Percentiles rank a stretch among this genome's conserved stretches.
These are phyloP conservation scores for Procapra przewalskii DNA, from an alignment of 2,113 vertebrate genomes.

Conservation along the genomic window DNA sequence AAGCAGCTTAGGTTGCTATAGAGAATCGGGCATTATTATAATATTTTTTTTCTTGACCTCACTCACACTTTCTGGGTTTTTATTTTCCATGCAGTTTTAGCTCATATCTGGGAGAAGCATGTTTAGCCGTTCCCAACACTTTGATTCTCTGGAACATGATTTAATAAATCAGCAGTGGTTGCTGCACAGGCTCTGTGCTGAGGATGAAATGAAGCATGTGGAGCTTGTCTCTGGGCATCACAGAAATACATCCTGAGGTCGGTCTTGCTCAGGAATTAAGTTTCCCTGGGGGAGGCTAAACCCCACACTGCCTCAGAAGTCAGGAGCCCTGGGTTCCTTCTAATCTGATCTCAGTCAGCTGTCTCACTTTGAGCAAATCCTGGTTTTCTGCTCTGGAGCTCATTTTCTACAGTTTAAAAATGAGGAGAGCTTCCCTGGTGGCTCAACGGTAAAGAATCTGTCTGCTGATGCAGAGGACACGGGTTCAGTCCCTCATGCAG, in stretches of 20 bases:
- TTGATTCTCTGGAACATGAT: not conserved
- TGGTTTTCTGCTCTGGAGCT: not conserved
- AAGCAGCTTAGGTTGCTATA: not conserved
- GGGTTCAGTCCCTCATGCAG: not conserved
- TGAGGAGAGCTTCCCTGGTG: not conserved
- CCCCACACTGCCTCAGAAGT: not conserved
- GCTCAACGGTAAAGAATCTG: not conserved
- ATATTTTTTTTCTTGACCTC: not conserved
- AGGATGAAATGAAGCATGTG: not conserved
- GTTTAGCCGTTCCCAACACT: not conserved
- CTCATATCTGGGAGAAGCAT: not conserved
- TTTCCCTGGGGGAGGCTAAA: not conserved
- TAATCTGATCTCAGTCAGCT: not conserved
- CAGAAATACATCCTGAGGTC: not conserved
- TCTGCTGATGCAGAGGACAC: not conserved
- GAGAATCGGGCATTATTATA: not conserved
- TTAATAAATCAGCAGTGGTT: not conserved
- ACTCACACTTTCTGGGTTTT: not conserved
- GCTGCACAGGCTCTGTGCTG: not conserved
- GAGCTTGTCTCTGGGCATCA: not conserved
- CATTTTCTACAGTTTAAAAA: not conserved
- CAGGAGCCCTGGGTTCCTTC: not conserved
- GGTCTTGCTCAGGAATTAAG: not conserved
- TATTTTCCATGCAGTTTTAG: not conserved
- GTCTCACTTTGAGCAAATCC: not conserved